Evolutionary conservation across 2,113 vertebrate species (phyloP), one percentile per base, ranked within the genome.

Genomic region (Parotia lawesii): DNA sequence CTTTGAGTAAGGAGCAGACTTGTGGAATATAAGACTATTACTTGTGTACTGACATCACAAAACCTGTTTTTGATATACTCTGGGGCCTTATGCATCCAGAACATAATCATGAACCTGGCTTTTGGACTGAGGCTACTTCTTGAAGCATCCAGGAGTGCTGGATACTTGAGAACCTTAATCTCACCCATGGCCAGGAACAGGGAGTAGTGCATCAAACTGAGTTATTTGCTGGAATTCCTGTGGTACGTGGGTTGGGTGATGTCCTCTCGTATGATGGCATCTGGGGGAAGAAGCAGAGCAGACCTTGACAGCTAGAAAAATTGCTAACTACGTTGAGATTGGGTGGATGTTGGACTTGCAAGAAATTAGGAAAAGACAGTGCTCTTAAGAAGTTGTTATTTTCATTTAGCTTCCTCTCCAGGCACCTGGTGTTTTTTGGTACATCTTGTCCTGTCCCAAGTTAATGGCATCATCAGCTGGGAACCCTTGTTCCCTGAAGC

Each of bases 401-500:
- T 77, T 67, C 29, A 24, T 1, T 75, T 62, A 37, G 22, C 61
- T 91, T 87, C 28, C n/a, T 73, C 54, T 58, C 40, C 28, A 51
- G 61, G 65, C 57, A 77, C 48, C 35, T 93, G 66, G 15, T 82
- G 25, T 14, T 57, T 65, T 89, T 73, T 70, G 81, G 83, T 93
- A 71, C 53, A 28, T 85, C 58, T 79, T 75, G 54, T 93, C 70
- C 57, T 40, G 31, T 61, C 66, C 50, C n/a, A 15, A 22, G 25
- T 57, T 72, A 85, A 85, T 66, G 75, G 45, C 22, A 25, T 85
- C 69, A 85, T 70, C 35, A 62, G 23, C 42, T 66, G 50, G 67
- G 45, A 87, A n/a, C 0, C 2, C 47, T n/a, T 0, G 0, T 82
- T 89, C 37, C n/a, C 33, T 76, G 66, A 27, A 61, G 37, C 28